phyloP scores from a whole-genome alignment of 2,113 vertebrate species.

The Syngnathus typhle region DNA sequence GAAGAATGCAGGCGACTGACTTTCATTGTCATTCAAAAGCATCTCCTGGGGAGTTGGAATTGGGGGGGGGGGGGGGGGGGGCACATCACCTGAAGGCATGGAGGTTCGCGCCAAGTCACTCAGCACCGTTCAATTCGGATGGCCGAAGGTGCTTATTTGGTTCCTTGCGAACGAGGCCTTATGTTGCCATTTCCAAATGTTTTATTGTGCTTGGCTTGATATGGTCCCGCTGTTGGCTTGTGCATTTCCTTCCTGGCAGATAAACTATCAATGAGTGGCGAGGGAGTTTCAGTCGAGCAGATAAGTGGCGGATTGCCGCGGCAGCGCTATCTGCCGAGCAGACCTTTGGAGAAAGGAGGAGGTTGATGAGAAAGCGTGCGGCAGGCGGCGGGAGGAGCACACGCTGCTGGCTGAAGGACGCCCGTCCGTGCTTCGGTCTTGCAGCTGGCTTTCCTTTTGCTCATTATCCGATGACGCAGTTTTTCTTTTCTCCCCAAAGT shows the following conservation, averaged over 20 bases:
- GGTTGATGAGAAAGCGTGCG: constrained; percentile 38
- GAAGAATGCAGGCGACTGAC: constrained; percentile 37
- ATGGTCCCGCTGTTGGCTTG: neutral
- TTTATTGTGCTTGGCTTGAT: neutral
- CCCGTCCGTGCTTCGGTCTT: constrained; percentile 28
- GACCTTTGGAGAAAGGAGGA: constrained; percentile 14
- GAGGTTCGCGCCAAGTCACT: constrained; percentile 43
- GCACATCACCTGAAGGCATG: constrained; percentile 53
- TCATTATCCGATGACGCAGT: no score
- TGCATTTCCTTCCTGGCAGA: constrained; percentile 50
- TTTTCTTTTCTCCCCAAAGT: neutral
- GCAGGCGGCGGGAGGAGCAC: constrained; percentile 21
- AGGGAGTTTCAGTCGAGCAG: constrained; percentile 40
- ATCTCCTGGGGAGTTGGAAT: neutral
- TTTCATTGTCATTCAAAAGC: constrained; percentile 58
- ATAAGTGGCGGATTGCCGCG: constrained; percentile 50
- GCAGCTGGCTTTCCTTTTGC: constrained; percentile 1
- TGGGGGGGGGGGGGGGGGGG: constrained; percentile 25
- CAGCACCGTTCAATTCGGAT: constrained; percentile 43
- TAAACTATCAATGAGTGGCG: constrained; percentile 44
- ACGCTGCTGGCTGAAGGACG: constrained; percentile 37
- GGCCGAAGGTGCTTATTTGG: constrained; percentile 5
- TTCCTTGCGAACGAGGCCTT: neutral
- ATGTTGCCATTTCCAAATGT: neutral
- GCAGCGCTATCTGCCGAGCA: constrained; percentile 41